phyloP scores from a whole-genome alignment of 2,797 vertebrate genomes.

The Enteromius unitaeniatus region DNA sequence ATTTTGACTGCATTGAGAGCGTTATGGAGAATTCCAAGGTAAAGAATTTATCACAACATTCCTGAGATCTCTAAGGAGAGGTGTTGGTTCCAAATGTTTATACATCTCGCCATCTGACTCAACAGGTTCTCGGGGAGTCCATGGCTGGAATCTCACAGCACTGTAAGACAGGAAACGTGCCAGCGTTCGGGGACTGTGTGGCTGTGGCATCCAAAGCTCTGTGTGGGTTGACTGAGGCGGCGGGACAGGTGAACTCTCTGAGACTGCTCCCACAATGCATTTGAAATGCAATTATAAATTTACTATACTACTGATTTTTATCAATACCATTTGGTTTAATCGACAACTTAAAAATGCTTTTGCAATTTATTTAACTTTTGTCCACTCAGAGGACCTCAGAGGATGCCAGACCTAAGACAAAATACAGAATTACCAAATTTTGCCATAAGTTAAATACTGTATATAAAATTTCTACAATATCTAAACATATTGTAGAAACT shows the following conservation, averaged over 20 bases:
- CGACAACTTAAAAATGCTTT: background rate
- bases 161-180: slow-evolving; percentile 93
- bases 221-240: slow-evolving; percentile 95
- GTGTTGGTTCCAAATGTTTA: background rate
- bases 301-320: background rate
- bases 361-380: background rate
- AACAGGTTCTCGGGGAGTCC: slow-evolving; percentile 93
- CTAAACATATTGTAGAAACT: too few species aligned
- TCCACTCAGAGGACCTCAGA: too few species aligned
- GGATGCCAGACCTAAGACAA: too few species aligned
- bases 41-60: slow-evolving; percentile 44
- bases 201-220: slow-evolving; percentile 96
- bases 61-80: background rate
- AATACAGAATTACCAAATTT: too few species aligned
- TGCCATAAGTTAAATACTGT: too few species aligned
- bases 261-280: background rate
- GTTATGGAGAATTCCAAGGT: slow-evolving; percentile 99
- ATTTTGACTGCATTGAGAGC: slow-evolving; percentile 98
- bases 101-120: slow-evolving; percentile 2
- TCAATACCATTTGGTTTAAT: background rate
- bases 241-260: slow-evolving; percentile 87
- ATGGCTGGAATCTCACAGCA: slow-evolving; percentile 99
- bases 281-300: background rate
- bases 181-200: slow-evolving; percentile 93
- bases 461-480: too few species aligned